Conservation (phyloP, 1,140 invertebrate genomes). For the Planococcus citri region DNA sequence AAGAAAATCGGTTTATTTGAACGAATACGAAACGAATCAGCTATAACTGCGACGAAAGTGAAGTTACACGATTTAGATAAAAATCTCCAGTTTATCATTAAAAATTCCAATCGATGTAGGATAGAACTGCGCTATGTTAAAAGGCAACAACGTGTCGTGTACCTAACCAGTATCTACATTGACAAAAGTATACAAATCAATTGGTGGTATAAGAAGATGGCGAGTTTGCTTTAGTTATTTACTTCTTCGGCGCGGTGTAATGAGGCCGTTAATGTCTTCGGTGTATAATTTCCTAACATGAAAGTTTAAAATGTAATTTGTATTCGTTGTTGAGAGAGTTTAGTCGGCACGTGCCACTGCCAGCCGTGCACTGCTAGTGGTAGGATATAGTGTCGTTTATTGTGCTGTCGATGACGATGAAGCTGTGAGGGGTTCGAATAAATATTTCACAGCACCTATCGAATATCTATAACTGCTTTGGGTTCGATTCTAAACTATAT, state of each 20-base stretch:
- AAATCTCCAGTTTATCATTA: not conserved
- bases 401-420: too few relatives aligned
- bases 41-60: not conserved
- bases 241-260: not conserved
- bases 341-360: not conserved
- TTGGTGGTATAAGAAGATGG: not conserved
- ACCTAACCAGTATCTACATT: not conserved
- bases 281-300: not conserved
- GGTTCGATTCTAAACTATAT: too few relatives aligned
- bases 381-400: too few relatives aligned
- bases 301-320: constrained; percentile 4
- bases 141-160: not conserved
- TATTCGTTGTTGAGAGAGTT: not conserved
- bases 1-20: not conserved
- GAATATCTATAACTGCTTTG: too few relatives aligned
- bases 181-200: not conserved
- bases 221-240: not conserved
- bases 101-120: not conserved
- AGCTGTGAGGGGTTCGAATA: too few relatives aligned
- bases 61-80: not conserved
- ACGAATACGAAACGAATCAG: not conserved
- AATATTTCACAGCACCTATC: too few relatives aligned
- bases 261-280: not conserved
- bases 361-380: too few relatives aligned
- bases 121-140: not conserved